Evolutionary conservation across 1,140 invertebrate species (phyloP).

Genomic region (Araneus ventricosus): DNA sequence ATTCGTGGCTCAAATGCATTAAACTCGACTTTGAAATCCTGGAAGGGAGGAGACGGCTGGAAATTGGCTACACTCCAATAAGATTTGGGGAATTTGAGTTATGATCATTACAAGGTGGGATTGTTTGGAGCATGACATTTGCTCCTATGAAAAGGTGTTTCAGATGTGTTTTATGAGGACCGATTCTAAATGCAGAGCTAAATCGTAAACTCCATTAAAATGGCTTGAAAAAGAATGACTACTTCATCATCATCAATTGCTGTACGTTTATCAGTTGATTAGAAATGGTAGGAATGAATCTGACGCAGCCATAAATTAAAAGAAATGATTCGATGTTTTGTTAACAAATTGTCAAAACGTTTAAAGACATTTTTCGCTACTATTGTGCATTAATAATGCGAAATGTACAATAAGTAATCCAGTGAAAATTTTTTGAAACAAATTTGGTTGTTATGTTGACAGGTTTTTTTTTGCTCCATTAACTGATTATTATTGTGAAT

Average conservation of each 20-base stretch:
- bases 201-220: neutral
- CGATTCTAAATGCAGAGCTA: neutral
- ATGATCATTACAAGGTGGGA: constrained; percentile 42
- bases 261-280: neutral
- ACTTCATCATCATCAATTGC: neutral
- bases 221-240: neutral
- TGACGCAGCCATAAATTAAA: too few relatives aligned
- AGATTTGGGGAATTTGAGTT: constrained; percentile 39
- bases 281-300: neutral
- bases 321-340: too few relatives aligned
- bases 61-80: constrained; percentile 49
- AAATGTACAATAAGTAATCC: too few relatives aligned
- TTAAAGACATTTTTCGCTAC: too few relatives aligned
- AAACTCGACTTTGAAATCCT: constrained; percentile 36
- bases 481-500: too few relatives aligned
- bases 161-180: neutral
- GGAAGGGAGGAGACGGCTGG: neutral
- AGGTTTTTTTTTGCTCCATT: too few relatives aligned
- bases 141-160: neutral
- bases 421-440: too few relatives aligned
- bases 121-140: constrained; percentile 38
- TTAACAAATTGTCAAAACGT: too few relatives aligned
- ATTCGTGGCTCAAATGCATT: neutral
- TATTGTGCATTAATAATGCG: too few relatives aligned
- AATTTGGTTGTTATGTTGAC: too few relatives aligned